phyloP scores from a whole-genome alignment of 2,888 invertebrate species.

The Ctenicera cuprea region DNA sequence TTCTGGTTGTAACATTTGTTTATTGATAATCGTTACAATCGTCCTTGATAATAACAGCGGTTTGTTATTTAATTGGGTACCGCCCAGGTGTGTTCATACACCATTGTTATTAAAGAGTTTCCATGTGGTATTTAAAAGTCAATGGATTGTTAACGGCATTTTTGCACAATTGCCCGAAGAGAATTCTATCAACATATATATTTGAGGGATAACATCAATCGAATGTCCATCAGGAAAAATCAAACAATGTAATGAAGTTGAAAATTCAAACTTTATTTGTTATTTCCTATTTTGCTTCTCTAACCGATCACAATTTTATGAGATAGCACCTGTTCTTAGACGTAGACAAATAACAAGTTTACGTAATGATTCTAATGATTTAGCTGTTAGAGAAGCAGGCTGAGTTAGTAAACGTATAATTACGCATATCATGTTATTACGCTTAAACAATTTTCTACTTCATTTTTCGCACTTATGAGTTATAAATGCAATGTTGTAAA shows the following conservation, averaged over 20 bases:
- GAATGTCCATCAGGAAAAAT: too few relatives aligned
- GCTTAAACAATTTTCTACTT: neutral
- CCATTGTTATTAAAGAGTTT: constrained; percentile 34
- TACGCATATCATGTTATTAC: neutral
- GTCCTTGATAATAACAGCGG: constrained; percentile 43
- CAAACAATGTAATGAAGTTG: too few relatives aligned
- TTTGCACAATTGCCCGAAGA: constrained; percentile 12
- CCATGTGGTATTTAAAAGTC: constrained; percentile 45
- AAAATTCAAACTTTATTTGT: too few relatives aligned
- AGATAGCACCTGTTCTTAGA: neutral
- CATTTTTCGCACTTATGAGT: neutral
- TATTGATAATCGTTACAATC: constrained; percentile 39
- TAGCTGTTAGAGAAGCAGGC: neutral
- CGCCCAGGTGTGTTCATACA: constrained; percentile 45
- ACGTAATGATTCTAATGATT: constrained; percentile 1
- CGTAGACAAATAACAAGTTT: neutral
- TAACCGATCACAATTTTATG: neutral
- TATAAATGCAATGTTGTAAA: neutral
- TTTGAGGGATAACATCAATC: too few relatives aligned
- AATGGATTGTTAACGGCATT: constrained; percentile 34
- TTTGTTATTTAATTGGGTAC: constrained; percentile 38
- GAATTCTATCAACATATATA: neutral
- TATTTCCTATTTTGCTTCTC: neutral
- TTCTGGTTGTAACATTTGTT: constrained; percentile 3
- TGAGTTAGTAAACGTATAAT: neutral